These are phyloP conservation scores for Plectus sambesii DNA, from an alignment of 1,140 invertebrate species.

Conservation along the genomic window DNA sequence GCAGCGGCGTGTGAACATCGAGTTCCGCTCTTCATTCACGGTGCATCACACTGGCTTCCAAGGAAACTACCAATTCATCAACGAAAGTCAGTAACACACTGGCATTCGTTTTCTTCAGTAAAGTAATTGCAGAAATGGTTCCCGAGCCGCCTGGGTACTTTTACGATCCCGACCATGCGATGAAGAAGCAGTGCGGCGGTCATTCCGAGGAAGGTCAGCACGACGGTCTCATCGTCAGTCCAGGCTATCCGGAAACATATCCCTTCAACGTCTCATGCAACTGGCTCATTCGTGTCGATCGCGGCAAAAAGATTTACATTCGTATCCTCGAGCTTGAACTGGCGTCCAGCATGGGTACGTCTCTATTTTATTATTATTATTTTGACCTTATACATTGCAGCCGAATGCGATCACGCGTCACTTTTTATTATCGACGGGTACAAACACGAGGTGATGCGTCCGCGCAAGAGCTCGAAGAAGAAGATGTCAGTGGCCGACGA, in stretches of 20 bases:
- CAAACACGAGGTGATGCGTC: no score
- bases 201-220: not conserved
- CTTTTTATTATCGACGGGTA: not conserved
- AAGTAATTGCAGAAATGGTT: not conserved
- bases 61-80: not conserved
- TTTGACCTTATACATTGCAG: not conserved
- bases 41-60: not conserved
- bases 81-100: not conserved
- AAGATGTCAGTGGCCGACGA: not conserved
- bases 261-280: not conserved
- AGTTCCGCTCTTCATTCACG: not conserved
- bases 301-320: not conserved
- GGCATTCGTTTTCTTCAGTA: no score
- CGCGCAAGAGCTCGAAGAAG: not conserved
- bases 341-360: not conserved
- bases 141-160: not conserved
- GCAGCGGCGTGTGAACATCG: not conserved
- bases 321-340: not conserved
- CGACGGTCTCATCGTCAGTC: not conserved
- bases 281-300: not conserved
- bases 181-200: not conserved
- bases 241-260: not conserved
- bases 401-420: not conserved
- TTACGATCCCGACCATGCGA: not conserved
- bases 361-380: no score